Conservation (phyloP, 2,797 vertebrate species). For the Acropternis orthonyx region DNA sequence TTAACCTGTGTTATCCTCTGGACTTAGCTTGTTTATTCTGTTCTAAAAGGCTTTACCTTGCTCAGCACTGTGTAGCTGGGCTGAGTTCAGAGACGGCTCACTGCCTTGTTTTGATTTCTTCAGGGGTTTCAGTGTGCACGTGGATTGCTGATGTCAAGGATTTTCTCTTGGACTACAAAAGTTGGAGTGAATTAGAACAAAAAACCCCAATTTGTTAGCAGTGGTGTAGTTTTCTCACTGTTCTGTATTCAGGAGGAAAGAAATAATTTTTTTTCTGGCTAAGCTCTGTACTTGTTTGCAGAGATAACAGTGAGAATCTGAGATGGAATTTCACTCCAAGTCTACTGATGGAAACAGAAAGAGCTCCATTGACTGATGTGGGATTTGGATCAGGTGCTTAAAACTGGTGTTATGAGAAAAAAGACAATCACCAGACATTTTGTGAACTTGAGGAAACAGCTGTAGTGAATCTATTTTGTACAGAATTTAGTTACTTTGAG, state of each 20-base stretch:
- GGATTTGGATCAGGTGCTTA: background rate
- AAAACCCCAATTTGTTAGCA: background rate
- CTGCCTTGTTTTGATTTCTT: constrained; percentile 25
- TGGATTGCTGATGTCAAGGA: background rate
- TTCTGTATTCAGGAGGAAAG: background rate
- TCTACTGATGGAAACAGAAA: background rate
- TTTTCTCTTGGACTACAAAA: background rate
- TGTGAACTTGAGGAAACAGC: background rate
- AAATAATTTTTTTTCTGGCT: background rate
- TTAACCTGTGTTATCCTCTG: background rate
- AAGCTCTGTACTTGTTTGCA: background rate
- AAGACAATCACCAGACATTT: background rate
- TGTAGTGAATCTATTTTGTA: background rate
- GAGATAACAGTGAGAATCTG: background rate
- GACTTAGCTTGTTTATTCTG: background rate
- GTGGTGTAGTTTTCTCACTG: background rate
- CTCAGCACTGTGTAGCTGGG: background rate
- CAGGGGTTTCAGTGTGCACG: background rate
- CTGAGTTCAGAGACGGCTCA: background rate
- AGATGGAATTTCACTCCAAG: background rate
- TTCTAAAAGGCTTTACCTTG: background rate
- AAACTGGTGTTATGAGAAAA: background rate
- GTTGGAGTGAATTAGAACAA: background rate
- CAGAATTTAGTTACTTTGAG: background rate
- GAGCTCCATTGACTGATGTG: background rate